These are phyloP conservation scores for Sturnus vulgaris DNA, from an alignment of 2,113 vertebrate species.

Conservation along the genomic window DNA sequence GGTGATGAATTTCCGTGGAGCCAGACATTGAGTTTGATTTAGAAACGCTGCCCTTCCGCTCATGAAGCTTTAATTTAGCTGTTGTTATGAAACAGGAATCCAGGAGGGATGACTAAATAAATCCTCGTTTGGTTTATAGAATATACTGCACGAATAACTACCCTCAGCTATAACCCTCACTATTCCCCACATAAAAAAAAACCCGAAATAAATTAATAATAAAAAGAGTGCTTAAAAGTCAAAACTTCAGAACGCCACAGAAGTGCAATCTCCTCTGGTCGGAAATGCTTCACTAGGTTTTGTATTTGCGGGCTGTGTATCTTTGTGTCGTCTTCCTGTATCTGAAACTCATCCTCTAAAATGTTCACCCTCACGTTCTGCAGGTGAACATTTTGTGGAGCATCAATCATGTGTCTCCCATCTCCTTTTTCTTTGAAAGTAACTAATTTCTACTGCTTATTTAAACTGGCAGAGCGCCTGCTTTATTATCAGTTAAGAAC, in stretches of 20 bases:
- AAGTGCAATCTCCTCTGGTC: background rate
- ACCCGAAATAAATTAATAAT: background rate
- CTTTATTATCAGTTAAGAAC: conserved; percentile 63
- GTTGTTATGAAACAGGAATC: background rate
- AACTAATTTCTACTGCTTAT: conserved; percentile 51
- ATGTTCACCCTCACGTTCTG: background rate
- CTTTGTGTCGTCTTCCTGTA: background rate
- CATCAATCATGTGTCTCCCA: background rate
- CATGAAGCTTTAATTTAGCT: conserved; percentile 12
- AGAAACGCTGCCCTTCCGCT: background rate
- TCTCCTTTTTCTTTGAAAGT: background rate
- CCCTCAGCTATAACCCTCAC: background rate
- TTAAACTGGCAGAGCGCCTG: conserved; percentile 57
- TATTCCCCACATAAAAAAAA: background rate
- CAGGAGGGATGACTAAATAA: background rate
- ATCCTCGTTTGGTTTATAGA: background rate
- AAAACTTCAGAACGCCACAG: background rate
- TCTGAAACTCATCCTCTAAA: background rate
- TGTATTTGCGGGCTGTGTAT: background rate
- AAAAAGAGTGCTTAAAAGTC: background rate
- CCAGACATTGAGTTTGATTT: background rate
- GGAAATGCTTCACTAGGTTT: background rate
- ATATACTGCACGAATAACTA: background rate
- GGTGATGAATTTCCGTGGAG: background rate
- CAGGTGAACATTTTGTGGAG: background rate